These are phyloP conservation scores for Drosophila picticornis DNA, from an alignment of 2,888 invertebrate species.

Conservation along the genomic window DNA sequence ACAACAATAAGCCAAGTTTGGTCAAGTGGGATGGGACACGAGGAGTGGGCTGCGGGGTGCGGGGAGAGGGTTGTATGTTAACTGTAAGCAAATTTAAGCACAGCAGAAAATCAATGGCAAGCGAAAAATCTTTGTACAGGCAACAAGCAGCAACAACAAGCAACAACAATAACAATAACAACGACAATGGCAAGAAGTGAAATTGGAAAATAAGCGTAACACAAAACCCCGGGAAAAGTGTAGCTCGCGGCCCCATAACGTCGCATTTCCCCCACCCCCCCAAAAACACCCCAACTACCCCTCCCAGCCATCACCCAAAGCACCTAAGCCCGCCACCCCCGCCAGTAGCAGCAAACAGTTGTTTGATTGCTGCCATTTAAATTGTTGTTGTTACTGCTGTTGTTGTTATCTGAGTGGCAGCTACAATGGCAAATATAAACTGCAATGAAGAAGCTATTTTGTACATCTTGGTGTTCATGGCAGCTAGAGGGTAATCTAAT, in stretches of 20 bases:
- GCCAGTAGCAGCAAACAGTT: slow-evolving; percentile 35
- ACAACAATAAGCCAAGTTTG: slow-evolving; percentile 53
- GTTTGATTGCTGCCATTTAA: slow-evolving; percentile 66
- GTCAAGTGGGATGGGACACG: slow-evolving; percentile 56
- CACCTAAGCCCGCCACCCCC: not conserved
- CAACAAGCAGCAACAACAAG: slow-evolving; percentile 18
- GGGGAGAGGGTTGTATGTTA: slow-evolving; percentile 31
- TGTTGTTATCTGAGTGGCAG: slow-evolving; percentile 31
- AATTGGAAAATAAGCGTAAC: slow-evolving; percentile 84
- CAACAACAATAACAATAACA: slow-evolving; percentile 25
- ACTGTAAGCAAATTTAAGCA: slow-evolving; percentile 79
- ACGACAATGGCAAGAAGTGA: slow-evolving; percentile 63
- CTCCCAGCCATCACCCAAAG: not conserved
- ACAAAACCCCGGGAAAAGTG: slow-evolving; percentile 75
- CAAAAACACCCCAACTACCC: not conserved
- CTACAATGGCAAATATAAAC: slow-evolving; percentile 32
- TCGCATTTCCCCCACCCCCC: not conserved
- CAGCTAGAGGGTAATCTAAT: not conserved
- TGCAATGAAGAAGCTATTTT: slow-evolving; percentile 44
- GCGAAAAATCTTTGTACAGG: slow-evolving; percentile 52
- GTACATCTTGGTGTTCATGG: not conserved
- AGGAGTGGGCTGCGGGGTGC: not conserved
- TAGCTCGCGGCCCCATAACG: slow-evolving; percentile 48
- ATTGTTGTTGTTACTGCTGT: slow-evolving; percentile 32
- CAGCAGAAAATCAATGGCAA: slow-evolving; percentile 73